These are phyloP conservation scores for Struthidea cinerea DNA, from an alignment of 2,113 vertebrate species.

Conservation along the genomic window DNA sequence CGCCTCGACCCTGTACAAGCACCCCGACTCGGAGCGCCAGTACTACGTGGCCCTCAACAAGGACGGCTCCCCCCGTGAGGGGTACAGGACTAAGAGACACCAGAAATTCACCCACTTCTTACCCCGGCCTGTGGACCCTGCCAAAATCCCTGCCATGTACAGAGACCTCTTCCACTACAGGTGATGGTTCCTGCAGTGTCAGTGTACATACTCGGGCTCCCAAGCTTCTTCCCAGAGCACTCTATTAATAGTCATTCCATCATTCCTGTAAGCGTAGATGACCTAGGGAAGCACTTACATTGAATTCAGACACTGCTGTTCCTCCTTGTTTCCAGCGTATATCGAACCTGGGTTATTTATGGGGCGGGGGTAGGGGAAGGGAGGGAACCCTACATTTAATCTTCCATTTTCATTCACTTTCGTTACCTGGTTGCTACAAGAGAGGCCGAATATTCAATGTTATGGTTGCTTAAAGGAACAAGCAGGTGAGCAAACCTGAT, in stretches of 20 bases:
- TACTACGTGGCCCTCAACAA: slow-evolving; percentile 98
- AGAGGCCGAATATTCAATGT: slow-evolving; percentile 21
- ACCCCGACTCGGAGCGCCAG: slow-evolving; percentile 87
- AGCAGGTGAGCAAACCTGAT: not conserved
- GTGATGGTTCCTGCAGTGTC: slow-evolving; percentile 73
- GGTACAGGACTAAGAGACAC: slow-evolving; percentile 94
- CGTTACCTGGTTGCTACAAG: slow-evolving; percentile 20
- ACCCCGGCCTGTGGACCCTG: slow-evolving; percentile 90
- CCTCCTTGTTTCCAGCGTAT: slow-evolving; percentile 61
- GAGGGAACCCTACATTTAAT: slow-evolving; percentile 58
- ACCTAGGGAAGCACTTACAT: slow-evolving; percentile 64
- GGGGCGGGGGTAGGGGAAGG: slow-evolving; percentile 31
- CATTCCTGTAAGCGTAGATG: slow-evolving; percentile 64
- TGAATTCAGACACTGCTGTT: slow-evolving; percentile 61
- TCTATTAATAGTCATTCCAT: slow-evolving; percentile 62
- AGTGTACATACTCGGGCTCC: slow-evolving; percentile 55
- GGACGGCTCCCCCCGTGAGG: slow-evolving; percentile 94
- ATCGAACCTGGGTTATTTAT: slow-evolving; percentile 63
- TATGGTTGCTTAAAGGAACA: not conserved
- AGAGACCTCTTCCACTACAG: slow-evolving; percentile 94
- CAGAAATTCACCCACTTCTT: slow-evolving; percentile 98
- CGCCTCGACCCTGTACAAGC: slow-evolving; percentile 93
- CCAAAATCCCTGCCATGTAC: slow-evolving; percentile 90
- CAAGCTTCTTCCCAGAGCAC: slow-evolving; percentile 58
- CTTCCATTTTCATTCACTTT: slow-evolving; percentile 46